Conservation (phyloP, 1,140 invertebrate species). For the Drosophila biarmipes region DNA sequence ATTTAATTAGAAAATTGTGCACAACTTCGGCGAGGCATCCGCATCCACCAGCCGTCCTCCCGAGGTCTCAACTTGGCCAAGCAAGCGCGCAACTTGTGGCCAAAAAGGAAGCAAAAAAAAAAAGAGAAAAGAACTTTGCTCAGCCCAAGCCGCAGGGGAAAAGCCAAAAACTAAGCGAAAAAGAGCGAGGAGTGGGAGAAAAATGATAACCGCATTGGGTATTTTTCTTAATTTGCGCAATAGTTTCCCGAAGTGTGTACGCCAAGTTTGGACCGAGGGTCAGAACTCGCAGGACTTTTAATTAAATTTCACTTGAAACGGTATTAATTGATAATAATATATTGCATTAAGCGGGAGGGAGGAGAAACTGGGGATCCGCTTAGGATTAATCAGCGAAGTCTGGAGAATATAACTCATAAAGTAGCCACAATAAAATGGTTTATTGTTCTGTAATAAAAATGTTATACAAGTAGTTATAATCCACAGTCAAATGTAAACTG, state of each 20-base stretch:
- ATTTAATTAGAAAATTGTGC: constrained; percentile 83
- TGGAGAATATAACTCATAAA: background rate
- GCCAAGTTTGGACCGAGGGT: constrained; percentile 38
- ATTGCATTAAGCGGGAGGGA: background rate
- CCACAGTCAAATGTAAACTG: too few relatives aligned
- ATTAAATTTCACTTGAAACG: constrained; percentile 51
- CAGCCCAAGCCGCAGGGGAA: constrained; percentile 41
- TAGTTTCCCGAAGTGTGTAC: constrained; percentile 40
- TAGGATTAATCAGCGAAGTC: background rate
- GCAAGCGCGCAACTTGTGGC: constrained; percentile 50
- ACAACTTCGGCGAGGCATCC: constrained; percentile 56
- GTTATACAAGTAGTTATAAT: too few relatives aligned
- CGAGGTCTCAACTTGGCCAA: constrained; percentile 56
- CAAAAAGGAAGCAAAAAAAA: constrained; percentile 32
- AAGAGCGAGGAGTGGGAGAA: constrained; percentile 19
- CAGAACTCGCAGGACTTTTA: constrained; percentile 53
- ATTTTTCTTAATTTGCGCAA: constrained; percentile 76
- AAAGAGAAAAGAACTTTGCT: constrained; percentile 34
- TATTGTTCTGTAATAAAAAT: too few relatives aligned
- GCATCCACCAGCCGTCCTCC: constrained; percentile 9
- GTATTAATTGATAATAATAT: constrained; percentile 41
- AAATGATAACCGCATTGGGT: constrained; percentile 72
- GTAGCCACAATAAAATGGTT: too few relatives aligned
- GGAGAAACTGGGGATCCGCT: background rate
- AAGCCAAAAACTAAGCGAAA: constrained; percentile 45